These are phyloP conservation scores for Drosophila aff. DNA, from an alignment of 1,140 invertebrate species.

Conservation along the genomic window DNA sequence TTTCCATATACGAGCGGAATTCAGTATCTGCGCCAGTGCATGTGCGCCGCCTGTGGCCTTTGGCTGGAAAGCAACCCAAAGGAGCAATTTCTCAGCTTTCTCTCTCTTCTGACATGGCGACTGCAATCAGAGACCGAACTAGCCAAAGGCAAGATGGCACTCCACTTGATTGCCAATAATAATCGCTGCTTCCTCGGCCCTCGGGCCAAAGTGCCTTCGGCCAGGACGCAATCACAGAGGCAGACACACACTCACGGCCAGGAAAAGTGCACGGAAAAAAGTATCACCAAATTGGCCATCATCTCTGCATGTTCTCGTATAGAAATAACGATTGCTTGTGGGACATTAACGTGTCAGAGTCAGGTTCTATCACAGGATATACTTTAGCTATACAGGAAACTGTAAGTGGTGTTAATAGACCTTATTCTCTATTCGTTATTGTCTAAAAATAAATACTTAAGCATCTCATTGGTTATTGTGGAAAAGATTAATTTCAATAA, in stretches of 20 bases:
- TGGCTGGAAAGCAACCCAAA: conserved; percentile 20
- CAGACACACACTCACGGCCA: not conserved
- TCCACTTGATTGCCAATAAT: conserved; percentile 79
- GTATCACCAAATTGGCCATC: conserved; percentile 4
- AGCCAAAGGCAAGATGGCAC: conserved; percentile 63
- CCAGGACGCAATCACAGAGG: conserved; percentile 35
- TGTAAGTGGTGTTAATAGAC: not conserved
- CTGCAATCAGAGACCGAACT: conserved; percentile 67
- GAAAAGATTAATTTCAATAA: not conserved
- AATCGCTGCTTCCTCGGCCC: conserved; percentile 45
- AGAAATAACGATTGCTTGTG: not conserved
- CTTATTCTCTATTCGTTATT: not conserved
- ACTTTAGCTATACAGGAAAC: not conserved
- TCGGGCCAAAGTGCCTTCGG: conserved; percentile 49
- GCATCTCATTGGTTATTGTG: too few relatives aligned
- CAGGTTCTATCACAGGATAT: not conserved
- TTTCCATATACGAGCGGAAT: conserved; percentile 26
- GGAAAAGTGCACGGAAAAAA: conserved; percentile 8
- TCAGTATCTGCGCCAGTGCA: conserved; percentile 2
- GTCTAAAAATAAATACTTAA: too few relatives aligned
- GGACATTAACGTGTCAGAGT: not conserved
- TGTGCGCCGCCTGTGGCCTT: conserved; percentile 18
- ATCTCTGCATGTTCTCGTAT: not conserved
- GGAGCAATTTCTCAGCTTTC: conserved; percentile 51
- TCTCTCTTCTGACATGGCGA: conserved; percentile 44